Evolutionary conservation across 1,140 invertebrate genomes (phyloP).

Genomic region (Caenorhabditis tropicalis): DNA sequence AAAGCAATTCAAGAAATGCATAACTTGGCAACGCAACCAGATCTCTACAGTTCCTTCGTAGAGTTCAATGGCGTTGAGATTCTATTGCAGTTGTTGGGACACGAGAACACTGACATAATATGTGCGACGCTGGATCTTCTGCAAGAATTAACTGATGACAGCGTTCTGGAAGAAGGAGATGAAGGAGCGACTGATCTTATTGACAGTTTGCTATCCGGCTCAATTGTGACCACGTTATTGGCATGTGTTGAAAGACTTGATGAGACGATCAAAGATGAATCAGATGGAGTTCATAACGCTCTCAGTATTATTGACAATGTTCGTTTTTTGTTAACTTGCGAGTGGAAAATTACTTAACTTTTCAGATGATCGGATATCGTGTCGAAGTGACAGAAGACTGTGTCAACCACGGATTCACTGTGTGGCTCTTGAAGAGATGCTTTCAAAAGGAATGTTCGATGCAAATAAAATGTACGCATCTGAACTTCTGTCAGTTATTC

Average conservation of each 20-base stretch:
- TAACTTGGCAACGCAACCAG: slow-evolving; percentile 90
- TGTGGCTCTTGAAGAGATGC: slow-evolving; percentile 87
- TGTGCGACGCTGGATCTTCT: slow-evolving; percentile 80
- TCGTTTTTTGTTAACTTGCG: slow-evolving; percentile 5
- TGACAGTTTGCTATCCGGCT: slow-evolving; percentile 80
- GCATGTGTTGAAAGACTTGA: slow-evolving; percentile 92
- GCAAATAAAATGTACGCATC: slow-evolving; percentile 93
- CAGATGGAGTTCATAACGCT: slow-evolving; percentile 93
- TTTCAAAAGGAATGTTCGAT: slow-evolving; percentile 83
- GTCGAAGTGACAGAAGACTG: slow-evolving; percentile 82
- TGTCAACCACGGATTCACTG: slow-evolving; percentile 83
- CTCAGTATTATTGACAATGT: slow-evolving; percentile 75
- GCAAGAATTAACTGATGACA: slow-evolving; percentile 93
- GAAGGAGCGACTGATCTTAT: slow-evolving; percentile 75
- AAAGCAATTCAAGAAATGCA: slow-evolving; percentile 89
- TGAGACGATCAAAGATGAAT: slow-evolving; percentile 90
- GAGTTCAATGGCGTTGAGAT: slow-evolving; percentile 84
- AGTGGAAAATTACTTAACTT: slow-evolving; percentile 74
- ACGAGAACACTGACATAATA: slow-evolving; percentile 90
- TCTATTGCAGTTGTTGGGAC: slow-evolving; percentile 90
- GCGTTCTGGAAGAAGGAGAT: slow-evolving; percentile 85
- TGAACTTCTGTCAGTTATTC: slow-evolving; percentile 92
- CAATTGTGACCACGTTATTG: slow-evolving; percentile 84
- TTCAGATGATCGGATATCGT: slow-evolving; percentile 80
- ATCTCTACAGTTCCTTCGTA: slow-evolving; percentile 89